Percentiles rank a stretch among this genome's conserved stretches.
Evolutionary conservation across 92 coral and sea anemone species (phyloP).

Genomic region (Galaxea fascicularis): DNA sequence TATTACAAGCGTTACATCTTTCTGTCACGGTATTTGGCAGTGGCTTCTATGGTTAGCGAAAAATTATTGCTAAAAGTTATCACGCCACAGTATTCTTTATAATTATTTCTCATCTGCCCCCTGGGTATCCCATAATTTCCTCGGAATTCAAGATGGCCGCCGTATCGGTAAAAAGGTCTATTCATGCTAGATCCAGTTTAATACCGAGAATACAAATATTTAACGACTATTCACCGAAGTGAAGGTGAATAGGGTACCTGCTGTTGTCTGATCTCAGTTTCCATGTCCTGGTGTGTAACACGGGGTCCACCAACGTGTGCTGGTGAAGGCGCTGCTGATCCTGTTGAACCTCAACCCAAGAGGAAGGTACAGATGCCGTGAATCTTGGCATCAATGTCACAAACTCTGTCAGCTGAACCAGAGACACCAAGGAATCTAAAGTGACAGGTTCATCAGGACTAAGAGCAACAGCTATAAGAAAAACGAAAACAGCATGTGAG

Average conservation of each 20-base stretch:
- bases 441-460: conserved; percentile 53
- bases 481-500: not conserved
- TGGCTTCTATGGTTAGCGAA: too few relatives aligned
- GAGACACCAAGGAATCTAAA: conserved; percentile 57
- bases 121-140: too few relatives aligned
- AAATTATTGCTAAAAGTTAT: too few relatives aligned
- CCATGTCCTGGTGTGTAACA: conserved; percentile 96
- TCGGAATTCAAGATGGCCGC: too few relatives aligned
- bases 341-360: conserved; percentile 95
- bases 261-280: conserved; percentile 79
- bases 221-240: too few relatives aligned
- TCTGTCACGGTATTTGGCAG: too few relatives aligned
- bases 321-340: conserved; percentile 98
- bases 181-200: too few relatives aligned
- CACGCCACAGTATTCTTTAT: too few relatives aligned
- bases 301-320: conserved; percentile 87
- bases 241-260: conserved; percentile 54
- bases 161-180: too few relatives aligned
- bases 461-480: conserved; percentile 29
- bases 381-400: conserved; percentile 93
- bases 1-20: too few relatives aligned
- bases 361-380: conserved; percentile 91
- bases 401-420: conserved; percentile 89
- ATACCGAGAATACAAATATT: too few relatives aligned
- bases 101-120: too few relatives aligned